These are phyloP conservation scores for Apogon hyalosoma DNA, from an alignment of 2,797 vertebrate species.

Conservation along the genomic window DNA sequence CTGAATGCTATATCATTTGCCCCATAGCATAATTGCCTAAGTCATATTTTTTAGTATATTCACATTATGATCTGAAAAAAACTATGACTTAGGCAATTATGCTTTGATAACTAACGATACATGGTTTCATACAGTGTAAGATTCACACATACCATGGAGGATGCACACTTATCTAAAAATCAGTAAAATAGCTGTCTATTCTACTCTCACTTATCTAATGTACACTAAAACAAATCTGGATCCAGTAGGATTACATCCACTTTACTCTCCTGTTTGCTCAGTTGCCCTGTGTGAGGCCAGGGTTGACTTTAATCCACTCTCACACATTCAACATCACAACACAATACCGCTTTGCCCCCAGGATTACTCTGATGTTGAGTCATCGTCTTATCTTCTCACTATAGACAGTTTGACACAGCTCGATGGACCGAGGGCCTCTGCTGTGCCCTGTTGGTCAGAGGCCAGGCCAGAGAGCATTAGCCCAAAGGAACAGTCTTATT, in stretches of 20 bases:
- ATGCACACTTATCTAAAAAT: conserved; percentile 8
- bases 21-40: too few species aligned
- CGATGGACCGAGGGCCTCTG: conserved; percentile 20
- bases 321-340: conserved; percentile 59
- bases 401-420: conserved; percentile 44
- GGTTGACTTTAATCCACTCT: conserved; percentile 67
- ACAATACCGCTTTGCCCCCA: conserved; percentile 60
- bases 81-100: too few species aligned
- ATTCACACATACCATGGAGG: neutral
- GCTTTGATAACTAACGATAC: too few species aligned
- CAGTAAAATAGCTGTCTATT: conserved; percentile 10
- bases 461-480: conserved; percentile 16
- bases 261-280: conserved; percentile 46
- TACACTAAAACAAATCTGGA: conserved; percentile 27
- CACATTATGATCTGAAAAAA: too few species aligned
- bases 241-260: conserved; percentile 53
- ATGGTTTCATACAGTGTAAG: neutral
- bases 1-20: neutral
- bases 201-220: conserved; percentile 28
- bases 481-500: conserved; percentile 11
- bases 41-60: too few species aligned
- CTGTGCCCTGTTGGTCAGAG: conserved; percentile 28
- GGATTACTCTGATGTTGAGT: conserved; percentile 71
- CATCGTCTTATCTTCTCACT: conserved; percentile 60
- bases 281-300: conserved; percentile 47